These are phyloP conservation scores for Lycaon pictus DNA, from an alignment of 2,113 vertebrate genomes.

Conservation along the genomic window DNA sequence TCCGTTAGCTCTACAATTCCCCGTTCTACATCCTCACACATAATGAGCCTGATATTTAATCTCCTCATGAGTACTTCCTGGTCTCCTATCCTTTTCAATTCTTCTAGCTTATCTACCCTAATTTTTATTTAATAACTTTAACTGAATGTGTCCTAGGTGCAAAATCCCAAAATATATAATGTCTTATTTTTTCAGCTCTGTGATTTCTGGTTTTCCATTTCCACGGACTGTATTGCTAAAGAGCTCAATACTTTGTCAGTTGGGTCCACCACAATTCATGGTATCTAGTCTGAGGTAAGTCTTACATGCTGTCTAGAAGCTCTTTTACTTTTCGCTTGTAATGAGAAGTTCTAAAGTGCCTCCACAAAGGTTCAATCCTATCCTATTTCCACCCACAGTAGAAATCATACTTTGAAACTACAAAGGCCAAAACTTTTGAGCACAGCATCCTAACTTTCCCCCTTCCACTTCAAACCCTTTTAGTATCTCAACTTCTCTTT, in stretches of 20 bases:
- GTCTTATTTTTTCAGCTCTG: neutral
- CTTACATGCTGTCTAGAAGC: conserved; percentile 32
- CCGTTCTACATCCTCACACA: neutral
- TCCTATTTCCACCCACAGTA: neutral
- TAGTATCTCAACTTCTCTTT: neutral
- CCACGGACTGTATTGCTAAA: conserved; percentile 22
- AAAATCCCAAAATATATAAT: neutral
- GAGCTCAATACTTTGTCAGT: neutral
- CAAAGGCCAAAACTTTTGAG: neutral
- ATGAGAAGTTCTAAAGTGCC: neutral
- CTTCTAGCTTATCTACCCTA: conserved; percentile 6
- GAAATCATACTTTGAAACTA: neutral
- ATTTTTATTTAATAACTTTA: conserved; percentile 30
- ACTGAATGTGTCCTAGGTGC: neutral
- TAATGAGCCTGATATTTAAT: conserved; percentile 1
- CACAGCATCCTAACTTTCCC: neutral
- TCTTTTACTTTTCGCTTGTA: conserved; percentile 45
- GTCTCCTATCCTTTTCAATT: conserved; percentile 8
- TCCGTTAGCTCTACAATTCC: neutral
- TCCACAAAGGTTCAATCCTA: neutral
- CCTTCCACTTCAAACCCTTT: conserved; percentile 13
- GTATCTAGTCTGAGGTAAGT: neutral
- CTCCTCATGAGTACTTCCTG: conserved; percentile 11
- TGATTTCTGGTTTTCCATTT: neutral
- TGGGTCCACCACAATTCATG: neutral